Base-by-base conservation (phyloP, 2,888 invertebrate species). In the Sinohyriopsis cumingii region DNA sequence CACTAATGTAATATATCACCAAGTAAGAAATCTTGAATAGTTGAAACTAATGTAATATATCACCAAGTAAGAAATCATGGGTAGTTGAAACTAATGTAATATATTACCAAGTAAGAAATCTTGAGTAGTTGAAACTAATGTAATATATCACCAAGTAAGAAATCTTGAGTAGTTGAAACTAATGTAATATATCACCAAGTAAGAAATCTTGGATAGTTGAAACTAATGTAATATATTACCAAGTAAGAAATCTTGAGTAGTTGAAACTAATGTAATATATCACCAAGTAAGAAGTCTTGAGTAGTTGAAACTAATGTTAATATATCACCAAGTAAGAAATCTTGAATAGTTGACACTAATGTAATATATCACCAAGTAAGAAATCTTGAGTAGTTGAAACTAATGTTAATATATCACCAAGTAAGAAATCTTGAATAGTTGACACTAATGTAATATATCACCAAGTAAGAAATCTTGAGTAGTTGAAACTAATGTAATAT, bases 291-390 rank as follows among this genome's bases (percentile, higher is more conserved):
- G 79, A 45, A 45, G 15, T 45, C 45, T 45, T 15, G 45, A 45
- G 12, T 45, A 45, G 45, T 3, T 45, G 45, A 15, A 45, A 45
- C 3, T 45, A 45, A 12, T 45, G 45, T 33, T 9, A 33, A 33
- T 33, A 72, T 76, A 12, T 61, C 69, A 55, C 78, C 80, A 70
- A 79, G 86, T 86, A 73, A 72, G 79, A 45, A 45, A 45, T 45
- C 45, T 45, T 15, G 45, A 45, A 2, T 45, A 45, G 45, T 3
- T 45, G 45, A 15, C 12, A 45, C 3, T 45, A 45, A 12, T 45
- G 45, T 33, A 33, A 33, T 33, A 72, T 76, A 12, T 61, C 69
- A 55, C 78, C 80, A 70, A 79, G 86, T 86, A 73, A 72, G 79
- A 45, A 45, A 45, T 45, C 45, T 45, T 15, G 45, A 45, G 12